Percentiles rank a stretch among this genome's conserved stretches.
Evolutionary conservation across 2,888 invertebrate genomes (phyloP).

Genomic region (Prosapia bicincta): DNA sequence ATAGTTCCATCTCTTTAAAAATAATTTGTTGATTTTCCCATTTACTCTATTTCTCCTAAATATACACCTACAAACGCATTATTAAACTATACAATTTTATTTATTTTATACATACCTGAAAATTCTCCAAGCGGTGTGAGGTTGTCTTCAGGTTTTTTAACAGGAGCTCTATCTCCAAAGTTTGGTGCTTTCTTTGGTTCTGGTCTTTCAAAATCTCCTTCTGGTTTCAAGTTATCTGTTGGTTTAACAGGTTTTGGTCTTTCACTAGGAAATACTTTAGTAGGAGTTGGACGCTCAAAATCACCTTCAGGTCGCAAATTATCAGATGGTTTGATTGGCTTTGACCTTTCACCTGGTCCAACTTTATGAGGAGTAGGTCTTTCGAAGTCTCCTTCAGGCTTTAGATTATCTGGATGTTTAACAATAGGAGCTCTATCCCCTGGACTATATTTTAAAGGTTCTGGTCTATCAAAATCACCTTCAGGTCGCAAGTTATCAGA

Average conservation of each 20-base stretch:
- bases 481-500: slow-evolving; percentile 50
- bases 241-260: slow-evolving; percentile 43
- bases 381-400: slow-evolving; percentile 51
- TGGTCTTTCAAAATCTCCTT: slow-evolving; percentile 44
- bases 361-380: slow-evolving; percentile 48
- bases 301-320: slow-evolving; percentile 54
- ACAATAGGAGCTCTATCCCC: slow-evolving; percentile 48
- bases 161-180: slow-evolving; percentile 42
- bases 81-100: no score
- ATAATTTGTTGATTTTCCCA: no score
- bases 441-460: slow-evolving; percentile 48
- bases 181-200: slow-evolving; percentile 43
- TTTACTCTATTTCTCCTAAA: no score
- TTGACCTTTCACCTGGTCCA: slow-evolving; percentile 53
- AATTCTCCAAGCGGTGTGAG: slow-evolving; percentile 47
- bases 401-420: slow-evolving; percentile 51
- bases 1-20: no score
- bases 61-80: no score
- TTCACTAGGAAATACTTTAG: slow-evolving; percentile 40
- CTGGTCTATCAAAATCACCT: slow-evolving; percentile 52
- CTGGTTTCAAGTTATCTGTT: slow-evolving; percentile 53
- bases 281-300: slow-evolving; percentile 44
- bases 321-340: slow-evolving; percentile 50
- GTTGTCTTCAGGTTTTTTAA: slow-evolving; percentile 48
- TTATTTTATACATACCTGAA: not conserved